These are phyloP conservation scores for Chymomyza caudatula DNA, from an alignment of 2,888 invertebrate species.

Conservation along the genomic window DNA sequence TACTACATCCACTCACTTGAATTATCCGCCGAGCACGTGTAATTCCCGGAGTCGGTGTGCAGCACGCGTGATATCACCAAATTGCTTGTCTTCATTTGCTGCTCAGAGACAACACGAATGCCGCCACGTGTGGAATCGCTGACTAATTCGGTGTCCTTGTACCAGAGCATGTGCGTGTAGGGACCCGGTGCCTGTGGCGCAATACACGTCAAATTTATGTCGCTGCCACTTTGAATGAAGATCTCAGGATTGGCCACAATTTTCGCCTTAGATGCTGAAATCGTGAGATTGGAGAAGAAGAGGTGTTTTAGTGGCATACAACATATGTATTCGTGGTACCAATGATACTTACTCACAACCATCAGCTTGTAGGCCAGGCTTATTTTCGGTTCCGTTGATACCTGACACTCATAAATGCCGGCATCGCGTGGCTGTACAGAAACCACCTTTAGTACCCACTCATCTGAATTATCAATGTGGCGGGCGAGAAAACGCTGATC, in stretches of 20 bases:
- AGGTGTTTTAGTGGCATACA: no score
- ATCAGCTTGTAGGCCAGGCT: constrained; percentile 85
- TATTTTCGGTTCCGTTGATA: constrained; percentile 88
- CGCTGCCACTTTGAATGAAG: constrained; percentile 92
- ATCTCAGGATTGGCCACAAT: constrained; percentile 91
- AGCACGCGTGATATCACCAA: constrained; percentile 86
- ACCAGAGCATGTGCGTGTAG: constrained; percentile 89
- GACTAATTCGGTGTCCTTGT: constrained; percentile 88
- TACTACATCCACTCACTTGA: constrained; percentile 80
- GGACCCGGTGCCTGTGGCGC: constrained; percentile 85
- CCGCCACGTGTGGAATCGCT: constrained; percentile 92
- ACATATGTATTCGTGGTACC: background rate
- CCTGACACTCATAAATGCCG: constrained; percentile 87
- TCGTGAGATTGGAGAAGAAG: constrained; percentile 52
- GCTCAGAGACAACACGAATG: constrained; percentile 91
- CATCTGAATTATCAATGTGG: constrained; percentile 85
- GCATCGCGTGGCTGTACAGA: constrained; percentile 84
- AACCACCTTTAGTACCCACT: constrained; percentile 85
- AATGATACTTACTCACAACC: constrained; percentile 83
- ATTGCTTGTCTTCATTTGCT: constrained; percentile 90
- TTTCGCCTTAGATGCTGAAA: constrained; percentile 91
- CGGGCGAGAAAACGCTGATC: constrained; percentile 86
- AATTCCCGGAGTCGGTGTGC: constrained; percentile 85
- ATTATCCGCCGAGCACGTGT: constrained; percentile 92
- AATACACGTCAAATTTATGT: constrained; percentile 94